Evolutionary conservation across 1,140 invertebrate genomes (phyloP), one percentile per base, ranked within the genome.

Genomic region (Scaptomyza graminum): DNA sequence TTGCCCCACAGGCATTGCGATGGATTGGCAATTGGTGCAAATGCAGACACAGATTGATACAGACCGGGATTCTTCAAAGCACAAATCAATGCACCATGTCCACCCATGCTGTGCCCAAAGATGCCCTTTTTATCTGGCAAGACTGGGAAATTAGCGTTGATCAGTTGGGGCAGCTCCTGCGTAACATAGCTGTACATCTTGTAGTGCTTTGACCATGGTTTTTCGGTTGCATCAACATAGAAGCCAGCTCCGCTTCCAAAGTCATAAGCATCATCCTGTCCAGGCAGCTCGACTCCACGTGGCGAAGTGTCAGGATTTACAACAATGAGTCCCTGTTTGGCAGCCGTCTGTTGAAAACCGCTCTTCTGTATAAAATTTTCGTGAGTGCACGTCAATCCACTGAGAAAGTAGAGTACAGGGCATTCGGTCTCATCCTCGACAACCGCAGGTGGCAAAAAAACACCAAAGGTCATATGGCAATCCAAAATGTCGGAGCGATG

Each of bases 161-260:
- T 94, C n/a, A 99, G 62, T 47, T 94, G 93, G 62, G 96, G 95
- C 43, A 99, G 92, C 93, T 99, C 99, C 79, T 95, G 94, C 7
- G 97, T 98, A n/a, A 99, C 93, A 88, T 99, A 99, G 47, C 96
- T 97, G 82, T 96, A 99, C 99, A 99, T 99, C 85, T 95, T 95
- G 80, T 99, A 99, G 93, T 99, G 95, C 54, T 95, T 95, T 41
- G 96, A 96, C 98, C 98, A 99, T 59, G 97, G 97, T 28, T 96
- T 95, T 80, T 95, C 92, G 0, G 95, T 96, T 3, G 98, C 98
- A 93, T 99, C 96, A 0, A 99, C 93, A 92, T 99, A 99, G 92
- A 99, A 99, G 2, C 98, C 97, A 76, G 99, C 98, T 16, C 97
- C 97, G 25, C 95, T 95, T 25, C 99, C 99, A 93, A 99, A 98